Base-by-base conservation (phyloP, 2,113 vertebrate species). In the Chunga burmeisteri region DNA sequence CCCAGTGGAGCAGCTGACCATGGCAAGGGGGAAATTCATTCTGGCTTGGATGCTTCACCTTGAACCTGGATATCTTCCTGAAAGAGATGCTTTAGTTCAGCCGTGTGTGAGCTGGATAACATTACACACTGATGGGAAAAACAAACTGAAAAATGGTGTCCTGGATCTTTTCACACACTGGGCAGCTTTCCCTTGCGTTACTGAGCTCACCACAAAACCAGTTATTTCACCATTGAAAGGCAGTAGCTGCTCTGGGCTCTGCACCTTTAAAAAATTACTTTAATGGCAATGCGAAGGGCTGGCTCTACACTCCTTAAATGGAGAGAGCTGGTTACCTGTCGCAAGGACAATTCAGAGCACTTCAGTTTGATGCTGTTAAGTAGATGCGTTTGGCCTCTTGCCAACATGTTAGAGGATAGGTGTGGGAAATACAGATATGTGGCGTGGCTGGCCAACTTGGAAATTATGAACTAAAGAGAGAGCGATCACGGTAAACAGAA, bases 81-180 rank as follows among this genome's bases (percentile, higher is more conserved):
- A 34, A 72, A 89, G 70, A 80, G 62, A 52, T 72, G 52, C 52
- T 61, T 30, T 30, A 7, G 59, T 58, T 85, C 75, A 97, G 36
- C 77, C 4, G 0, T 58, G 30, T 72, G 19, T 17, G 65, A 84
- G 72, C 83, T 87, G 91, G 68, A 36, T 95, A 79, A 50, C 10
- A 1, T 95, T 79, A 70, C 29, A 42, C 53, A 44, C 81, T 75
- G 58, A 19, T 72, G 84, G 77, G 63, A 63, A 93, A 97, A 96
- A 59, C 85, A 90, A 89, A 70, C 53, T 61, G 66, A 68, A 36
- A 70, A 87, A 40, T 13, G n/a, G 25, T 91, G 81, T 89, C 84
- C 94, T 95, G 94, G 81, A 95, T 86, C 83, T 87, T 70, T 80
- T 95, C 96, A 94, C n/a, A 62, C 16, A 7, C 62, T 82, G 95